Base-by-base conservation (phyloP, 2,888 invertebrate genomes). In the Chorisops tibialis region DNA sequence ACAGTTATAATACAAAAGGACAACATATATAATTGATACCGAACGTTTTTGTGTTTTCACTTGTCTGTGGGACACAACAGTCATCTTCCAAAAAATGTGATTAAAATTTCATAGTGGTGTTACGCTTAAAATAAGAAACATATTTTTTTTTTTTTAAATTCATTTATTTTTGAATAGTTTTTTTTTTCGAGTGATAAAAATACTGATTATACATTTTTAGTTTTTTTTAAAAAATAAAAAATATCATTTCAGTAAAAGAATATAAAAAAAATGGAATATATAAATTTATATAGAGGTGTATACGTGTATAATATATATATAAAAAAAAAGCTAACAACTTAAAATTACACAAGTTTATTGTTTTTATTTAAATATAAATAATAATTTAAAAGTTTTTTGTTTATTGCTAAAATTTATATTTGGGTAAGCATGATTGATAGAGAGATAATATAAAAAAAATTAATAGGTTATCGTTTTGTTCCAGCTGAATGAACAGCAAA, bases 211-310 rank as follows among this genome's bases (percentile, higher is more conserved):
- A 45, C 24, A 43, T 19, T 45, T 21, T 16, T 5, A 22, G n/a
- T 21, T 35, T 56, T 30, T 30, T 14, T 22, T n/a, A n/a, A n/a
- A n/a, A n/a, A n/a, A n/a, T n/a, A 54, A 56, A 56, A 56, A 56
- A 43, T 30, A 30, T 30, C 30, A 30, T 30, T 43, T 56, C 56
- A 56, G 56, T 30, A 2, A 30, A 30, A 30, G 5, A 56, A 56
- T 56, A 45, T 56, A 56, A 56, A 54, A 30, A 30, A 56, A 56
- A 45, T 56, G 56, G 56, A 56, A 56, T 56, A 56, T 43, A 43
- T 39, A 35, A 38, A 39, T 52, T n/a, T 52, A 18, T 38, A 38
- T 52, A 39, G n/a, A n/a, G n/a, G 38, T 52, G 38, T 43, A 45
- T 35, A 45, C 14, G 45, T 56, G 30, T 30, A 30, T 30, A 30